Evolutionary conservation across 2,113 vertebrate species (phyloP), one percentile per base, ranked within the genome.

Genomic region (Opisthocomus hoazin): DNA sequence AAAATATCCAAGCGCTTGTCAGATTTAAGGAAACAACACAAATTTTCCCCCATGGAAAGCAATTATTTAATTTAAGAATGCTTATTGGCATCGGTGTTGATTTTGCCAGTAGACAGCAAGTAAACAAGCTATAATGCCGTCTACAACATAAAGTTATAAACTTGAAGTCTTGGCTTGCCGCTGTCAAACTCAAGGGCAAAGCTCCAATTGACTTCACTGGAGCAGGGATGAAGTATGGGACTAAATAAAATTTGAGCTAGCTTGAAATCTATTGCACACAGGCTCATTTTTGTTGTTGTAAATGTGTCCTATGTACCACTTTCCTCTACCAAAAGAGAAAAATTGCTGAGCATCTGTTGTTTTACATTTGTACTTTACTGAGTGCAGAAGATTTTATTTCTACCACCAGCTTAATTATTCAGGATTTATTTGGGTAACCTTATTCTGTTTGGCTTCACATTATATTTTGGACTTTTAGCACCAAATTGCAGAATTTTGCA

Each of bases 151-250:
- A 81, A 86, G 63, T 76, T 95, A 63, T 54, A 89, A 80, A 64
- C 51, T 63, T 48, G 10, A 66, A 36, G 30, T 84, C 54, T 74
- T 69, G 56, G 37, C 80, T 92, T 94, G 45, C 30, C 32, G 24
- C 68, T 77, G 53, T 91, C 89, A 94, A 84, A 87, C 36, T 84
- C 80, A 96, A 92, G 84, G 57, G 21, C 73, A 87, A 92, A 95
- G 9, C 48, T 94, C 21, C 51, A 45, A 32, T 0, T 48, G 60
- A 87, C 51, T 97, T 91, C 50, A 87, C 27, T 87, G 77, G 30
- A 85, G 48, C 61, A 87, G 24, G 69, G 34, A 92, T 91, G 77
- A 95, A 89, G 36, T 68, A 66, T 87, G n/a, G 14, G 46, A 87
- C 51, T 68, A 91, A 92, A 73, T 51, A 85, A 85, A 94, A 60